A percentile compares a stretch with the other conserved stretches of the same genome.
phyloP scores from a whole-genome alignment of 2,888 invertebrate genomes.

The Zygogramma bicolorata region DNA sequence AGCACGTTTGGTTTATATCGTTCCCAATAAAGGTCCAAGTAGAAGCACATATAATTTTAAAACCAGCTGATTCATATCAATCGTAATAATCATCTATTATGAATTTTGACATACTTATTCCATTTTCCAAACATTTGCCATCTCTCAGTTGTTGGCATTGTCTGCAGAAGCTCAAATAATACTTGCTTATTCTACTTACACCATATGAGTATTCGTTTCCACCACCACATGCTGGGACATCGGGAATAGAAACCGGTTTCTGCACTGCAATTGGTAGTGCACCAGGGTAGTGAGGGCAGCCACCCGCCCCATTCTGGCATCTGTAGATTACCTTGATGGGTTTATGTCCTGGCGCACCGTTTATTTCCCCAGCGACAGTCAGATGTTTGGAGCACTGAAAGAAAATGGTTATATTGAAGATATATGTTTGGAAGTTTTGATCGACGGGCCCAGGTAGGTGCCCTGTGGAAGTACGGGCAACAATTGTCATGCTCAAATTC shows the following conservation, averaged over 20 bases:
- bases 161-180: background rate
- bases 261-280: conserved; percentile 9
- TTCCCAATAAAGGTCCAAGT: too few relatives aligned
- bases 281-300: background rate
- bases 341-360: conserved; percentile 52
- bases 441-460: background rate
- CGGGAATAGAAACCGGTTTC: conserved; percentile 23
- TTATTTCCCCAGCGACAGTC: conserved; percentile 46
- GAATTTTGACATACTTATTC: too few relatives aligned
- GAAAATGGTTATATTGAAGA: background rate
- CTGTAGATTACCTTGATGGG: conserved; percentile 59
- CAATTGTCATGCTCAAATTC: too few relatives aligned
- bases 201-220: background rate
- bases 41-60: too few relatives aligned
- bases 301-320: conserved; percentile 26
- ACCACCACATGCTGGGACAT: conserved; percentile 27
- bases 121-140: background rate
- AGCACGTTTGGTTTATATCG: too few relatives aligned
- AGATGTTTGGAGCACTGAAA: conserved; percentile 62
- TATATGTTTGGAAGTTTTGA: background rate
- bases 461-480: background rate
- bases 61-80: too few relatives aligned
- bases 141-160: too few relatives aligned
- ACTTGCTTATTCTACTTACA: background rate
- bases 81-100: too few relatives aligned